phyloP scores from a whole-genome alignment of 2,797 vertebrate species.

The Pagetopsis macropterus region DNA sequence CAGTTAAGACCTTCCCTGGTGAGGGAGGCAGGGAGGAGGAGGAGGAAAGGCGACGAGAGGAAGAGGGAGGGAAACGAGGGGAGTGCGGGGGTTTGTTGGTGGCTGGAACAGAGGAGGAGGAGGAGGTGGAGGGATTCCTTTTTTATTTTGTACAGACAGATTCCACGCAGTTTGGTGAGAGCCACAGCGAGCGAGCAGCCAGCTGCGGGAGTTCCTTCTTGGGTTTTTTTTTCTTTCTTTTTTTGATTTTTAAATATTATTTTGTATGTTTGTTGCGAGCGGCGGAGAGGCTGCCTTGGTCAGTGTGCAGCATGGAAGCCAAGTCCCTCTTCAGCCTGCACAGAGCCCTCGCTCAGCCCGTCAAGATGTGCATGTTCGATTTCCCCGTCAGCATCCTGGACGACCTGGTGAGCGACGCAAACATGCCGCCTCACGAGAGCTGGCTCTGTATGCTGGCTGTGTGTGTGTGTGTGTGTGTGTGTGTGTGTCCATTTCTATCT shows the following conservation, averaged over 20 bases:
- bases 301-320: constrained; percentile 82
- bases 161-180: constrained; percentile 41
- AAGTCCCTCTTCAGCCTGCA: constrained; percentile 89
- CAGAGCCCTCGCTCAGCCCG: constrained; percentile 88
- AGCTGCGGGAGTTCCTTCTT: constrained; percentile 37
- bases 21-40: constrained; percentile 27
- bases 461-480: not conserved
- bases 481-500: not conserved
- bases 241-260: not conserved
- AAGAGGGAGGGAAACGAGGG: constrained; percentile 13
- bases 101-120: constrained; percentile 20
- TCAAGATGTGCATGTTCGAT: constrained; percentile 91
- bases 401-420: constrained; percentile 84
- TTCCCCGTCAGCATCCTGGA: constrained; percentile 88
- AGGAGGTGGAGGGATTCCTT: constrained; percentile 36
- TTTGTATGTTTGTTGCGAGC: constrained; percentile 14
- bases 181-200: constrained; percentile 30
- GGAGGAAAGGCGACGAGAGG: constrained; percentile 26
- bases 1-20: constrained; percentile 43
- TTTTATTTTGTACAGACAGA: constrained; percentile 33
- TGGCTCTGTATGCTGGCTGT: not conserved
- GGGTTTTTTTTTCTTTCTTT: not conserved
- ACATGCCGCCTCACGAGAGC: not conserved
- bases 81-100: constrained; percentile 23
- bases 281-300: constrained; percentile 3